Evolutionary conservation across 2,888 invertebrate genomes (phyloP), one percentile per base, ranked within the genome.

Genomic region (Nemurella pictetii): DNA sequence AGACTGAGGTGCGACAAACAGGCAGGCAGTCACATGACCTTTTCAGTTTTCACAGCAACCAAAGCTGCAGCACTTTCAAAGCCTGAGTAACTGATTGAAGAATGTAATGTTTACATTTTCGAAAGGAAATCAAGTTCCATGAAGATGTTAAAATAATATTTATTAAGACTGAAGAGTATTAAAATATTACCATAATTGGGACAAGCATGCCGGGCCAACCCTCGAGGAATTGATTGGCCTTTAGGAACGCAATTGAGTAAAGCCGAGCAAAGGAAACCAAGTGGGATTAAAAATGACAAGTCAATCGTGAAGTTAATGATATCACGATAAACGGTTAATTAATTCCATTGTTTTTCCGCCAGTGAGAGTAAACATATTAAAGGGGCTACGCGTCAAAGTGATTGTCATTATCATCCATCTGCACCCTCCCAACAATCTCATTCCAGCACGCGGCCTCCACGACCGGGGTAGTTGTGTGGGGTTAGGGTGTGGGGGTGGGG

Each of bases 371-470:
- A 75, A 75, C 75, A 75, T 75, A 75, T 75, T 75, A 75, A 75
- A 55, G 55, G 75, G 28, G 26, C 75, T 2, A 5, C 20, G 75
- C 75, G 75, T 75, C 75, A 75, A 75, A 75, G 27, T 75, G 75
- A 75, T 75, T 75, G 75, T 75, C 75, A 75, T 75, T 75, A 75
- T 75, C 75, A 75, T 75, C 75, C 26, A 75, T 75, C 75, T 75
- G 75, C 75, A 3, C 25, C 75, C 75, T 26, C 75, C 74, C 26
- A 75, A 28, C 75, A 75, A 75, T 75, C 75, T 75, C 26, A 4
- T 25, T 12, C 75, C 27, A n/a, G 12, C 27, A 27, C 75, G 75
- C 26, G 28, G 75, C 75, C 26, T 25, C 15, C 9, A 28, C 9
- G 75, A 9, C 9, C 1, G 28, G 28, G 26, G 15, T 26, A 25